A percentile compares a stretch with the other conserved stretches of the same genome.
Evolutionary conservation across 1,140 invertebrate genomes (phyloP).

Genomic region (Macrocentrus cingulum): DNA sequence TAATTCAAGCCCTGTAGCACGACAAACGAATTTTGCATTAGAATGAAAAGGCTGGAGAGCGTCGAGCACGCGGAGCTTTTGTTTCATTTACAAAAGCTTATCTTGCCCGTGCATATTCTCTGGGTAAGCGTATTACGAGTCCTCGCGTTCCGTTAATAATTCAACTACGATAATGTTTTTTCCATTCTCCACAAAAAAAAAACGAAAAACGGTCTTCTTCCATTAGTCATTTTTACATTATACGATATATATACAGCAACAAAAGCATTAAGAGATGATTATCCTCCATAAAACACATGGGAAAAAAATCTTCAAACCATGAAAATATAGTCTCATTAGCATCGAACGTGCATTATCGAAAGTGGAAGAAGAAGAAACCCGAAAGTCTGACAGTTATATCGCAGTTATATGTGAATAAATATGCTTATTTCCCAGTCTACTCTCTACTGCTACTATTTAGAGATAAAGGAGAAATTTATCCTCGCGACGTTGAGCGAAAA

Average conservation of each 20-base stretch:
- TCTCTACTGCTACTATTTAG: conserved; percentile 22
- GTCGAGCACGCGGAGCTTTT: conserved; percentile 6
- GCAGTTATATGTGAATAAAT: conserved; percentile 21
- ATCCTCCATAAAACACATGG: too few species aligned
- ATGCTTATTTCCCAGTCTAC: conserved; percentile 20
- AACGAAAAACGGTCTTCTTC: not conserved
- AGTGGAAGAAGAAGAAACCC: too few species aligned
- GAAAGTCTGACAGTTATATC: too few species aligned
- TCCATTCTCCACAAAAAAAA: conserved; percentile 2
- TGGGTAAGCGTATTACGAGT: conserved; percentile 7
- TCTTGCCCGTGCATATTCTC: conserved; percentile 9
- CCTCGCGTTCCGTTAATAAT: conserved; percentile 20
- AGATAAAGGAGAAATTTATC: conserved; percentile 27
- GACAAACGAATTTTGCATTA: conserved; percentile 7
- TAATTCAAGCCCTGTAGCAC: not conserved
- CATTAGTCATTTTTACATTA: not conserved
- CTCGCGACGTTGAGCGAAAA: conserved; percentile 17
- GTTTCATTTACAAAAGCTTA: conserved; percentile 14
- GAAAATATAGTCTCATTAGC: not conserved
- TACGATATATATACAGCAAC: not conserved
- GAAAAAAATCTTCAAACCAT: too few species aligned
- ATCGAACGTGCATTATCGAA: conserved; percentile 13
- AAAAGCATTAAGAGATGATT: too few species aligned
- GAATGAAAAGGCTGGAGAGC: not conserved
- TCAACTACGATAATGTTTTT: conserved; percentile 23